These are phyloP conservation scores for Noctua comes DNA, from an alignment of 2,888 invertebrate species.

Conservation along the genomic window DNA sequence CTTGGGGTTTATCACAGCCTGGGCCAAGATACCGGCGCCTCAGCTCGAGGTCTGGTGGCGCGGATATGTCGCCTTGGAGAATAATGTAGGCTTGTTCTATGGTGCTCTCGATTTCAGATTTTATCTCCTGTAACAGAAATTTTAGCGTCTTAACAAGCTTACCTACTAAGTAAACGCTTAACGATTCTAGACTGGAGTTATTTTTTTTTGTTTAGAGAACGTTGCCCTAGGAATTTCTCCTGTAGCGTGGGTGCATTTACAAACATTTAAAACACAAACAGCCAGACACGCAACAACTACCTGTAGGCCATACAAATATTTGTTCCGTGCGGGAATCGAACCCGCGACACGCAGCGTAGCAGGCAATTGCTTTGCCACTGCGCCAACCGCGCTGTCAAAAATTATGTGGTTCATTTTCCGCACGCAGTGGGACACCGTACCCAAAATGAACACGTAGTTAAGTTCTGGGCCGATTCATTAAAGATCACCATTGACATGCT, in stretches of 20 bases:
- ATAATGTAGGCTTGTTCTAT: slow-evolving; percentile 89
- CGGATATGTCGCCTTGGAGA: slow-evolving; percentile 89
- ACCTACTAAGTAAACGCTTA: background rate
- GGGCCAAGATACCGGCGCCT: slow-evolving; percentile 85
- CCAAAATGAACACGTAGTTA: background rate
- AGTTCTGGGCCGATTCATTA: background rate
- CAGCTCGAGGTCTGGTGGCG: slow-evolving; percentile 87
- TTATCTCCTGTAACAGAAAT: slow-evolving; percentile 81
- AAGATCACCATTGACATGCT: background rate
- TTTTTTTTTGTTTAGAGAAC: too few relatives aligned
- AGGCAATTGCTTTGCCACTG: too few relatives aligned
- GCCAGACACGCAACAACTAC: too few relatives aligned
- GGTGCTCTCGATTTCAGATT: slow-evolving; percentile 85
- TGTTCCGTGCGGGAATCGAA: too few relatives aligned
- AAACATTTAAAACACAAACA: too few relatives aligned
- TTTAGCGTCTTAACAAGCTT: background rate
- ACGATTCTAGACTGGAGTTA: background rate
- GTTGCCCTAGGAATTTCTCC: too few relatives aligned
- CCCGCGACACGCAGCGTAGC: too few relatives aligned
- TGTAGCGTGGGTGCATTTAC: too few relatives aligned
- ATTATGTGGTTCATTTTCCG: background rate
- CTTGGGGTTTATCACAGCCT: slow-evolving; percentile 84
- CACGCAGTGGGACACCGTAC: background rate
- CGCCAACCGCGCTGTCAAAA: too few relatives aligned
- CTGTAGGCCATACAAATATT: too few relatives aligned